Evolutionary conservation across 2,113 vertebrate species (phyloP), one percentile per base, ranked within the genome.

Genomic region (Coturnix japonica): DNA sequence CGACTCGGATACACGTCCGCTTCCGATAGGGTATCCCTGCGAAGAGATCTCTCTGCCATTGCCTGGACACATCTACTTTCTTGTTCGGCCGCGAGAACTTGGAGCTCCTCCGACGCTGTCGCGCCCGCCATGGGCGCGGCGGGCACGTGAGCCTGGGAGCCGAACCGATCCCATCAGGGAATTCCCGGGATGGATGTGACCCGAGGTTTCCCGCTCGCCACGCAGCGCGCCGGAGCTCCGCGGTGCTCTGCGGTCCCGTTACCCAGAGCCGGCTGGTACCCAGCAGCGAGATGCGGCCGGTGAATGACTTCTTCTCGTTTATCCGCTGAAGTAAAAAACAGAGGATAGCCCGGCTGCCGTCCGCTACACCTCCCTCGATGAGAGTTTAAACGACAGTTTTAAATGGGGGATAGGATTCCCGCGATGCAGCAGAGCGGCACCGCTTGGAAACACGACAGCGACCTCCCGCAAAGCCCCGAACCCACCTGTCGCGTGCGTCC

Each of bases 51-150:
- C 89, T 82, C 93, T 51, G 96, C 93, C 95, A 96, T 70, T 53
- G 75, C 92, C 96, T 87, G 94, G 94, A 95, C 94, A 95, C 87
- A 95, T 93, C 92, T 92, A 92, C 53, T 41, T 91, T 94, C 89
- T n/a, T 79, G 85, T 87, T 87, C 91, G 63, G 89, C 57, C 47
- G 73, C 89, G 74, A 5, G 47, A 92, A 93, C 67, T 85, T 39
- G 2, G 60, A 82, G 75, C 84, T 93, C 53, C 71, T 89, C 60
- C 28, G 53, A 17, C 28, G 28, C 54, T n/a, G 54, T 18, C 54
- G 11, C 54, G 31, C 54, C 53, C 30, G 53, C 15, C 28, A 23
- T 28, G 51, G 51, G 51, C 51, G n/a, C n/a, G n/a, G 51, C 28
- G 51, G 51, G 26, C 51, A 53, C 28, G 28, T 53, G 51, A 53